Evolutionary conservation across 2,113 vertebrate genomes (phyloP).

Genomic region (Rhinichthys klamathensis): DNA sequence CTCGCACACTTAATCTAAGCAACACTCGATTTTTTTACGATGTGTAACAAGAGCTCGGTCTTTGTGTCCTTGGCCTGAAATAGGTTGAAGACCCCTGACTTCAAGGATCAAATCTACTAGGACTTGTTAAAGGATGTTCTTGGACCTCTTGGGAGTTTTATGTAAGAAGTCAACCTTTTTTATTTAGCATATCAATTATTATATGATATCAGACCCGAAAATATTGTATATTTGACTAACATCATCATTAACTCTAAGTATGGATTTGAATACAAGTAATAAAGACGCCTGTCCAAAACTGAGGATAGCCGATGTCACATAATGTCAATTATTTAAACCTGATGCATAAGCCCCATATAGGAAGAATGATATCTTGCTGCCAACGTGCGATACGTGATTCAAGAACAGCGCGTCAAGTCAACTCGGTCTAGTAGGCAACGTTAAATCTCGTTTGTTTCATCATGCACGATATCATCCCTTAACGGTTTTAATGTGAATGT

Average conservation of each 20-base stretch:
- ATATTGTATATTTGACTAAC: background rate
- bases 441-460: background rate
- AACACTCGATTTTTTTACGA: background rate
- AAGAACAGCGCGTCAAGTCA: background rate
- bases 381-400: constrained; percentile 9
- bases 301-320: background rate
- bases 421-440: background rate
- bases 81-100: background rate
- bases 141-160: background rate
- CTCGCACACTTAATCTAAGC: background rate
- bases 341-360: background rate
- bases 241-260: background rate
- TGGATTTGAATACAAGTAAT: background rate
- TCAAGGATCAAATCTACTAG: background rate
- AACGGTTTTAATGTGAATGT: background rate
- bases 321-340: background rate
- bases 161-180: background rate
- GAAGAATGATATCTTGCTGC: background rate
- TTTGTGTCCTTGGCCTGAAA: background rate
- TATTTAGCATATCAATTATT: background rate
- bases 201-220: background rate
- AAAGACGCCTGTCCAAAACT: background rate
- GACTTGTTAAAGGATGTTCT: background rate
- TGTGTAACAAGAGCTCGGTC: too few species aligned
- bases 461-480: background rate